Percentiles rank a stretch among this genome's conserved stretches.
Conservation (phyloP, 2,888 invertebrate species). For the Eurytoma californica region DNA sequence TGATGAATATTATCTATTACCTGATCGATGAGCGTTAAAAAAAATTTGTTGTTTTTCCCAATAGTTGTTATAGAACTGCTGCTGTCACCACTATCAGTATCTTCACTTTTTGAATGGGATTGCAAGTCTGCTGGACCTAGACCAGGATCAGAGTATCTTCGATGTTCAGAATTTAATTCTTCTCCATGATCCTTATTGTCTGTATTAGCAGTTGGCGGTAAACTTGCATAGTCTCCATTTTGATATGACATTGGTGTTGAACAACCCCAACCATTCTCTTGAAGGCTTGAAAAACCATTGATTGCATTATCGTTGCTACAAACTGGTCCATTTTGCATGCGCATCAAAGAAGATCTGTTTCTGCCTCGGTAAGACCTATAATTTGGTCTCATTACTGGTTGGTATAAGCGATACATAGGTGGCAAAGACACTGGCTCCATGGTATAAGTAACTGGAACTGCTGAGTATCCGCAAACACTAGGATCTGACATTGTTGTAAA, state of each 20-base stretch:
- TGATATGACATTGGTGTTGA: conserved; percentile 62
- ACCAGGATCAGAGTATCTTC: conserved; percentile 84
- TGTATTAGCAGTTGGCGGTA: conserved; percentile 83
- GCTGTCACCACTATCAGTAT: conserved; percentile 75
- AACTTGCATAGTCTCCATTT: conserved; percentile 79
- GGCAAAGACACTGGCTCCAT: conserved; percentile 82
- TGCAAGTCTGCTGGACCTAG: conserved; percentile 76
- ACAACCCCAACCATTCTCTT: conserved; percentile 64
- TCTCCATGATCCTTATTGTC: conserved; percentile 76
- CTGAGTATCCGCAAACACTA: conserved; percentile 73
- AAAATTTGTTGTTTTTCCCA: conserved; percentile 78
- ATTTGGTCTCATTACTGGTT: conserved; percentile 70
- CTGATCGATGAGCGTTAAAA: conserved; percentile 84
- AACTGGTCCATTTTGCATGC: conserved; percentile 57
- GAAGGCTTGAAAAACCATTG: conserved; percentile 68
- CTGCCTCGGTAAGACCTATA: conserved; percentile 63
- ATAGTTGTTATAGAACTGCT: conserved; percentile 77
- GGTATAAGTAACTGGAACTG: conserved; percentile 75
- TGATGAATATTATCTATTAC: conserved; percentile 74
- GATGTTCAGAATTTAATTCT: conserved; percentile 77
- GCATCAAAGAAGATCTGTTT: conserved; percentile 60
- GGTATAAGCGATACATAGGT: conserved; percentile 77
- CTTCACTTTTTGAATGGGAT: conserved; percentile 76
- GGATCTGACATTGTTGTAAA: conserved; percentile 76
- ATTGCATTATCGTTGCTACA: conserved; percentile 51